These are phyloP conservation scores for Gopherus evgoodei DNA, from an alignment of 2,113 vertebrate genomes.

Conservation along the genomic window DNA sequence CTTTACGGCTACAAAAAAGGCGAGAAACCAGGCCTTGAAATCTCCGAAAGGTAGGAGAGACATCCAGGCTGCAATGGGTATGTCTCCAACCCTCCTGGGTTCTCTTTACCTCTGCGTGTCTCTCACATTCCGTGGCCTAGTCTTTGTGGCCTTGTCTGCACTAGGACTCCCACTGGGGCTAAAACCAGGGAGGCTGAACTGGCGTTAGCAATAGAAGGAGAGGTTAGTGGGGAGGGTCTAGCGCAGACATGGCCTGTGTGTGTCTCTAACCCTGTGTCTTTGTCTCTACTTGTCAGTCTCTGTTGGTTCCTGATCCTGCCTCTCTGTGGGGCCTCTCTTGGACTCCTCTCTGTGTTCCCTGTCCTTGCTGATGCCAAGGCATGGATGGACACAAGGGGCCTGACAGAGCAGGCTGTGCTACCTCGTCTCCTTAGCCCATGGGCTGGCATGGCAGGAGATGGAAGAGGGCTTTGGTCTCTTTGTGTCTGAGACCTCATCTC, in stretches of 20 bases:
- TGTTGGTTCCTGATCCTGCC: constrained; percentile 25
- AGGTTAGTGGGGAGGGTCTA: constrained; percentile 7
- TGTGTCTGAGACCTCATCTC: constrained; percentile 4
- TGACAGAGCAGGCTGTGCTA: background rate
- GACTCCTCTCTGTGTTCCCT: background rate
- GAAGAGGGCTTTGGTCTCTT: background rate
- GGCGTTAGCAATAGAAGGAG: background rate
- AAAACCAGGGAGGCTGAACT: background rate
- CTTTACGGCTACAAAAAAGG: constrained; percentile 51
- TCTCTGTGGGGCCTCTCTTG: background rate
- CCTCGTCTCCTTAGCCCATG: background rate
- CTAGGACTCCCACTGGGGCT: background rate
- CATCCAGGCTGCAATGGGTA: constrained; percentile 77
- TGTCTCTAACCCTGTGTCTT: constrained; percentile 27
- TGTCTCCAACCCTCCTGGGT: constrained; percentile 65
- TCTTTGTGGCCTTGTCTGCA: background rate
- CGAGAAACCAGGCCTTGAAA: constrained; percentile 69
- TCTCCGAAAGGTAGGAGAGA: constrained; percentile 75
- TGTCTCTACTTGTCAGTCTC: constrained; percentile 21
- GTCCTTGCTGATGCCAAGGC: background rate
- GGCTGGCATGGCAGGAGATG: constrained; percentile 11
- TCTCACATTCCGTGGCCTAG: background rate
- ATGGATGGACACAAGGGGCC: background rate
- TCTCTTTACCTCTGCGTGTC: constrained; percentile 61
- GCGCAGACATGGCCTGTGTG: background rate